Evolutionary conservation across 2,888 invertebrate species (phyloP), one percentile per base, ranked within the genome.

Genomic region (Sycophila texana): DNA sequence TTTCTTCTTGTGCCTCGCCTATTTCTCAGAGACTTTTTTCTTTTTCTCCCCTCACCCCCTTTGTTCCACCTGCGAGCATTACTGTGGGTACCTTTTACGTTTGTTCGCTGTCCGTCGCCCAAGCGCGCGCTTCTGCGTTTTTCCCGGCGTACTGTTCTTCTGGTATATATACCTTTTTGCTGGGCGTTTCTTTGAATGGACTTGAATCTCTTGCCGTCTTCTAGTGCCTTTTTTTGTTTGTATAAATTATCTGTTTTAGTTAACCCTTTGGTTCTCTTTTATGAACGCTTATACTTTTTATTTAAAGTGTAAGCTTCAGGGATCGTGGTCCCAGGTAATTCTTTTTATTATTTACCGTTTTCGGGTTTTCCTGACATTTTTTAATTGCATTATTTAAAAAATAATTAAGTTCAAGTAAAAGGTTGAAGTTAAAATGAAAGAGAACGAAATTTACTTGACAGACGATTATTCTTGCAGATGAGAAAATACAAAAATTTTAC

Each of bases 11-110:
- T 26, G 14, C 16, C 55, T 22, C 22, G 20, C 53, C 20, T 51
- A 63, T 51, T 18, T 70, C 39, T 57, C 18, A 39, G 7, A 14
- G 22, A 47, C 51, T 65, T 65, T 63, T 30, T 60, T 63, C 30
- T 30, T 61, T 22, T 47, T 55, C 65, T 49, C 18, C 26, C 14
- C 13, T n/a, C 13, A 51, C 58, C 39, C 18, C 18, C 5, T 57
- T 65, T 20, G 22, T 20, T 49, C 47, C 12, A 30, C 66, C 26
- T 26, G 61, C 58, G 58, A 20, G 58, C 58, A 20, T 18, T 58
- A 18, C 58, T 58, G 58, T 18, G 39, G 39, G 58, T 63, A 53
- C 20, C 55, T 47, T 18, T 20, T n/a, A 22, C 57, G 22, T 3
- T 53, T 26, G 16, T 55, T 57, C 5, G 53, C n/a, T 53, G 53